These are phyloP conservation scores for Mesodorylaimus sp. DNA, from an alignment of 2,888 invertebrate genomes.

Conservation along the genomic window DNA sequence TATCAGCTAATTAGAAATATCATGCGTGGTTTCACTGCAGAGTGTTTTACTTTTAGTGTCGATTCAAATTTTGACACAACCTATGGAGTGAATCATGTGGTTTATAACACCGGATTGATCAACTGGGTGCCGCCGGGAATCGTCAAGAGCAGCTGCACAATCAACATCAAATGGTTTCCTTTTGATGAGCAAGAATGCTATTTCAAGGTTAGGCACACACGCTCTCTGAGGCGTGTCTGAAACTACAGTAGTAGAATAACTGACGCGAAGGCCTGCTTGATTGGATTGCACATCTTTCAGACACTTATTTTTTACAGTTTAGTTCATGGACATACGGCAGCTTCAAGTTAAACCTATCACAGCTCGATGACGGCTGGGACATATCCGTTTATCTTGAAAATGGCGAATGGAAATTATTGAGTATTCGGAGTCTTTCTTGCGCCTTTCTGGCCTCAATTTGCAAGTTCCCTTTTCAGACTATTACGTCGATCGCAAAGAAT, in stretches of 20 bases:
- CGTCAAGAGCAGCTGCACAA: conserved; percentile 93
- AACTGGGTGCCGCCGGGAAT: conserved; percentile 33
- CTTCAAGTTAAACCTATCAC: no score
- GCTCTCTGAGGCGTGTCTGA: no score
- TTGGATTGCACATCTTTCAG: no score
- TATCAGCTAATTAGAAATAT: conserved; percentile 33
- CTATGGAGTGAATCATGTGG: conserved; percentile 18
- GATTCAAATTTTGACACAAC: conserved; percentile 33
- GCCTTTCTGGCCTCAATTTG: no score
- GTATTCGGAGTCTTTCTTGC: conserved; percentile 43
- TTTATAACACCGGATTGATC: conserved; percentile 1
- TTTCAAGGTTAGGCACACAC: no score
- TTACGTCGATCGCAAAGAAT: no score
- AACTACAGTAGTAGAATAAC: no score
- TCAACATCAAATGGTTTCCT: conserved; percentile 96
- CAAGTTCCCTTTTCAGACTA: no score
- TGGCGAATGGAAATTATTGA: conserved; percentile 97
- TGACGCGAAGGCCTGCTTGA: no score
- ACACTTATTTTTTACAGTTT: no score
- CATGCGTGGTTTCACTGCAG: not conserved
- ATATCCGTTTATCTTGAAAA: conserved; percentile 80
- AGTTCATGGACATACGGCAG: no score
- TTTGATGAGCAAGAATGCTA: conserved; percentile 68
- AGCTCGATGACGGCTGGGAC: no score
- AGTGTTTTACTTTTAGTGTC: conserved; percentile 26